Percentiles rank a stretch among this genome's conserved stretches.
These are phyloP conservation scores for Pyrocoelia pectoralis DNA, from an alignment of 2,888 invertebrate genomes.

Conservation along the genomic window DNA sequence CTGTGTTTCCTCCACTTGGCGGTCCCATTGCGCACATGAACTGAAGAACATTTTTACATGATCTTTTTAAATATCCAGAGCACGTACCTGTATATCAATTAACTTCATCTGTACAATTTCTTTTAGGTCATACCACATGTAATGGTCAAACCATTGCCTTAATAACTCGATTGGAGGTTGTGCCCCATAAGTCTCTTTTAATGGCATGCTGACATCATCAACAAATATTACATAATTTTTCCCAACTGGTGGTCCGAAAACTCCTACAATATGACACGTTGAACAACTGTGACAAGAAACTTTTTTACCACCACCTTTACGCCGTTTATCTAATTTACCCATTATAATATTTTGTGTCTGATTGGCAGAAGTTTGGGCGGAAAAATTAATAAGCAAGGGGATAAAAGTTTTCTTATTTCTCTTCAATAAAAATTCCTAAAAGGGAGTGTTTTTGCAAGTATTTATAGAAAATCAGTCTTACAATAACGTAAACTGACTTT, in stretches of 20 bases:
- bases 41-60: slow-evolving; percentile 61
- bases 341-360: slow-evolving; percentile 95
- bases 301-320: slow-evolving; percentile 71
- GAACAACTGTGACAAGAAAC: too few relatives aligned
- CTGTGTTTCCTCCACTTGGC: slow-evolving; percentile 78
- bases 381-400: slow-evolving; percentile 89
- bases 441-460: slow-evolving; percentile 14
- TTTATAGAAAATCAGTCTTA: too few relatives aligned
- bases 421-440: slow-evolving; percentile 80
- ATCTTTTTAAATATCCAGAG: not conserved
- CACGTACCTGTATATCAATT: slow-evolving; percentile 87
- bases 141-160: slow-evolving; percentile 89
- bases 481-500: slow-evolving; percentile 88
- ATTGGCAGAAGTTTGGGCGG: slow-evolving; percentile 92
- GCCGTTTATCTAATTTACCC: slow-evolving; percentile 90
- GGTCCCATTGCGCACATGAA: slow-evolving; percentile 89
- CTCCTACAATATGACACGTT: slow-evolving; percentile 71
- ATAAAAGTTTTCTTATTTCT: slow-evolving; percentile 81
- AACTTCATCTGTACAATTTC: slow-evolving; percentile 80
- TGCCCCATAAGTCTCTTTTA: slow-evolving; percentile 88
- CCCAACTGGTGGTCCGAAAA: slow-evolving; percentile 91
- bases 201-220: slow-evolving; percentile 96
- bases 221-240: slow-evolving; percentile 91
- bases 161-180: slow-evolving; percentile 94
- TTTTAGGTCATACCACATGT: slow-evolving; percentile 89